These are phyloP conservation scores for Tadarida brasiliensis DNA, from an alignment of 2,797 vertebrate species.

Conservation along the genomic window DNA sequence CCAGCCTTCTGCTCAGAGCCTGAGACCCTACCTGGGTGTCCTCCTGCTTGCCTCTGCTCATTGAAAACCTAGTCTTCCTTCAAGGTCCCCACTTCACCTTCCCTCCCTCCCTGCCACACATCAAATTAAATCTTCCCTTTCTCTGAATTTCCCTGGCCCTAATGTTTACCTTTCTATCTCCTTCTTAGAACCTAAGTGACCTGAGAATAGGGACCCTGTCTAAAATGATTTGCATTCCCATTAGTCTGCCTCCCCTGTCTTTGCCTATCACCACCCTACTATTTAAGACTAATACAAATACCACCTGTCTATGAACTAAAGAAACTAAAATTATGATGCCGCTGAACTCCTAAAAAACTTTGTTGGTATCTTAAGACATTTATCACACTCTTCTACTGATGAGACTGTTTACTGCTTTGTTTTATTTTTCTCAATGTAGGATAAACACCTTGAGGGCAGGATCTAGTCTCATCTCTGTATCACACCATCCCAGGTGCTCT, in stretches of 20 bases:
- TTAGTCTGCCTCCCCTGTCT: background rate
- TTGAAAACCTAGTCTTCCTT: background rate
- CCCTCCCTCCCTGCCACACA: background rate
- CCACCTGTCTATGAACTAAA: background rate
- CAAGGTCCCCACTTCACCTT: background rate
- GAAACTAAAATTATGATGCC: background rate
- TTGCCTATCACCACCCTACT: background rate
- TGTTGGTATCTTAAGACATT: background rate
- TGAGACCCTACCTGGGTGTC: background rate
- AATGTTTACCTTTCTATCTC: background rate
- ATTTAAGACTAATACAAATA: background rate
- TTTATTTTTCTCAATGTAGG: conserved; percentile 12
- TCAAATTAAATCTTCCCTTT: background rate
- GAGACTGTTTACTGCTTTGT: background rate
- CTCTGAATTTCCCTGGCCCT: background rate
- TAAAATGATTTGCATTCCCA: background rate
- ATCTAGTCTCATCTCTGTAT: background rate
- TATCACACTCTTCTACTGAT: background rate
- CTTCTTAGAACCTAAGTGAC: background rate
- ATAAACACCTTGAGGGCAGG: background rate
- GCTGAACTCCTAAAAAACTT: background rate
- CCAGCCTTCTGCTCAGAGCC: background rate
- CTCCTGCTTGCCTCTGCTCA: background rate
- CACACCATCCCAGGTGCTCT: background rate
- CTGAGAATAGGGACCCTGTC: background rate